Evolutionary conservation across 2,113 vertebrate species (phyloP), one percentile per base, ranked within the genome.

Genomic region (Spea bombifrons): DNA sequence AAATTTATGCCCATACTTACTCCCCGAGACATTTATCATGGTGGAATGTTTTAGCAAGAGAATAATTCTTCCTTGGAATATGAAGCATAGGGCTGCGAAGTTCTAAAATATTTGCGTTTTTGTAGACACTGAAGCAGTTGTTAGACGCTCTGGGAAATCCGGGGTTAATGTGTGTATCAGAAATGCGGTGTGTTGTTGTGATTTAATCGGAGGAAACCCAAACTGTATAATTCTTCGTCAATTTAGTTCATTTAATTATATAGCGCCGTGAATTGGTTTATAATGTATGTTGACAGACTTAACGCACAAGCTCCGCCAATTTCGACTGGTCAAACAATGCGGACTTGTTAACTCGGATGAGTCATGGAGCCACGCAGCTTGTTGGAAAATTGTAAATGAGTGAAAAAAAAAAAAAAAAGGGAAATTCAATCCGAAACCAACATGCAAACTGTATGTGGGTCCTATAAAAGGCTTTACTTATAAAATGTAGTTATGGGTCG

Each of bases 301-400:
- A 76, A 76, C 55, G 45, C 67, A 67, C 75, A 50, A 64, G 47
- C 17, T 16, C 75, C 63, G 75, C 64, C 55, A 49, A 7, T 17
- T 48, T 49, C 16, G 61, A 59, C 45, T 48, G 66, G 53, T 77
- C 75, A 71, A 77, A 77, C 53, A 71, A 57, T 77, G 65, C 55
- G 16, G 67, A 61, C 48, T 63, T 77, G 55, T 77, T 66, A 17
- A 49, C 17, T 64, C 52, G 66, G 67, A 67, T 70, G 53, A 77
- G 44, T 70, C 53, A 57, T 59, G 16, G 30, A 30, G 52, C 63
- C 52, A 59, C n/a, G 15, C 52, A 7, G 52, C 16, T 69, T 57
- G 46, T 45, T 71, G 17, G 49, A 8, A 71, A 70, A 71, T 16
- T 12, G 46, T 16, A 50, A 49, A 48, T 9, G 44, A 57, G n/a